These are phyloP conservation scores for Ostrea edulis DNA, from an alignment of 1,140 invertebrate species.

Conservation along the genomic window DNA sequence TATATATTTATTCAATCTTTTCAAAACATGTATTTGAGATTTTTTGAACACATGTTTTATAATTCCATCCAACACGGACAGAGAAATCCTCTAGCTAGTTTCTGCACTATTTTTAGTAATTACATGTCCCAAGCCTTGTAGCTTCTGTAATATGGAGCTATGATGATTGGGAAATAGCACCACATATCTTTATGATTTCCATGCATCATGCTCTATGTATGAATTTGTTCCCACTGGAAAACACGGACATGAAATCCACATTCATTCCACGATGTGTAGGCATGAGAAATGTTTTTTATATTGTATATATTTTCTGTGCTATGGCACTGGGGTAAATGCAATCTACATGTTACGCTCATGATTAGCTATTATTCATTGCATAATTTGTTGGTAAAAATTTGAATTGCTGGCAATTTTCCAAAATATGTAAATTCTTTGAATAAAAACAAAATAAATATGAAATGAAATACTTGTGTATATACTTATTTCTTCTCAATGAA, in stretches of 20 bases:
- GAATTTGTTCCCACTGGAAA: not conserved
- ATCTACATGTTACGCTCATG: not conserved
- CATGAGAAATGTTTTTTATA: not conserved
- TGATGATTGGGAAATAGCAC: not conserved
- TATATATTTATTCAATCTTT: not conserved
- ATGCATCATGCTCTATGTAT: not conserved
- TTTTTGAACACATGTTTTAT: not conserved
- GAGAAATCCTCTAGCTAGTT: constrained; percentile 8
- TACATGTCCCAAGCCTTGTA: not conserved
- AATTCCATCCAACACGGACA: constrained; percentile 20
- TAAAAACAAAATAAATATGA: constrained; percentile 31
- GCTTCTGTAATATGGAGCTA: not conserved
- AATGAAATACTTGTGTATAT: not conserved
- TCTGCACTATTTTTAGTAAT: not conserved
- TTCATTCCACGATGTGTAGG: constrained; percentile 9
- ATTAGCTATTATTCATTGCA: not conserved
- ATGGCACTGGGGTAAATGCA: not conserved
- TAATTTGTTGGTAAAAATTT: constrained; percentile 15
- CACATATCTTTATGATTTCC: not conserved
- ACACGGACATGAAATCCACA: constrained; percentile 9
- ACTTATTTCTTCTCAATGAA: no score
- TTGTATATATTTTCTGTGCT: not conserved
- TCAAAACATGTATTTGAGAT: not conserved
- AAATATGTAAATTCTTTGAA: not conserved
- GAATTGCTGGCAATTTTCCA: constrained; percentile 16